Percentiles rank a stretch among this genome's conserved stretches.
These are phyloP conservation scores for Plecturocebus donacophilus DNA, from an alignment of 2,113 vertebrate genomes.

Conservation along the genomic window DNA sequence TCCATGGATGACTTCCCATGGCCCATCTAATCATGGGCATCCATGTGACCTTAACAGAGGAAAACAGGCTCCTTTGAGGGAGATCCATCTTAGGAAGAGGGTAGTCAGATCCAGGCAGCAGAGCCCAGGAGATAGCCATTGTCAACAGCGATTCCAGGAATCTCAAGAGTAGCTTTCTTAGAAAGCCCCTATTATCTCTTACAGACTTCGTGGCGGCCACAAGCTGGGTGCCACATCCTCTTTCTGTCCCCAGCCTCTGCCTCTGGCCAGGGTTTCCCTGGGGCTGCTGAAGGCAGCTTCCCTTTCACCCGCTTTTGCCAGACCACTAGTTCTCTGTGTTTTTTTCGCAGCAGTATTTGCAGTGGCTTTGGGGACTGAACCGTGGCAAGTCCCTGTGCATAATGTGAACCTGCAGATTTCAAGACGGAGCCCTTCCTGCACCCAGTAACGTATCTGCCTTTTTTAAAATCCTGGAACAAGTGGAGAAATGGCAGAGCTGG, in stretches of 20 bases:
- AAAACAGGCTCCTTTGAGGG: neutral
- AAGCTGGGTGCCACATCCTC: rapidly evolving
- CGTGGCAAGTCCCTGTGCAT: rapidly evolving
- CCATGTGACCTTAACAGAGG: neutral
- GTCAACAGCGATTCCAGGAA: neutral
- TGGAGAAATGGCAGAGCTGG: neutral
- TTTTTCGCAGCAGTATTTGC: neutral
- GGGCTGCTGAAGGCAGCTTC: neutral
- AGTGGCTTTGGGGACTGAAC: neutral
- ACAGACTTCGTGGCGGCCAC: neutral
- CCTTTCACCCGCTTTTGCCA: neutral
- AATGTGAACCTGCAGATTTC: neutral
- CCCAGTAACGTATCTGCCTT: neutral
- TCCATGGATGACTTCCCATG: rapidly evolving
- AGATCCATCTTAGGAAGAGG: neutral
- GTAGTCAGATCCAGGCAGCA: neutral
- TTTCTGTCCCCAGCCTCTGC: neutral
- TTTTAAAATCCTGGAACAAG: neutral
- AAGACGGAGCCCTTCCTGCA: neutral
- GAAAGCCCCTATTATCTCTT: neutral
- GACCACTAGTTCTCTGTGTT: neutral
- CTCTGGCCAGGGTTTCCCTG: neutral
- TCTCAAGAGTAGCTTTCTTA: neutral
- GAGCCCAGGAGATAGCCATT: neutral
- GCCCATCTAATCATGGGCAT: neutral